Conservation (phyloP, 2,113 vertebrate genomes). For the Eretmochelys imbricata region DNA sequence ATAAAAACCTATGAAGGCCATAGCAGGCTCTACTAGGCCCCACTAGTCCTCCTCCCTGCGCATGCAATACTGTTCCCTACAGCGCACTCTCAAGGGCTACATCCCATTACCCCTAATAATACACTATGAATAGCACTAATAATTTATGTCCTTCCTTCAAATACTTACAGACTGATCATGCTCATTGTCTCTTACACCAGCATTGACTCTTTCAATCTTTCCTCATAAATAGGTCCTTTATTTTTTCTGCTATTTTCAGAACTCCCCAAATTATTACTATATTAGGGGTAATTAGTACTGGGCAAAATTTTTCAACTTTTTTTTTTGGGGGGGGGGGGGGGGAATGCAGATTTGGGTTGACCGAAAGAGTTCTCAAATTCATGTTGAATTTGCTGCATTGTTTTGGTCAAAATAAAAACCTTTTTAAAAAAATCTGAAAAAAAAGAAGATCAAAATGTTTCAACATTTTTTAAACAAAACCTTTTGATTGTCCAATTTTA, state of each 20-base stretch:
- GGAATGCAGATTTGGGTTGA: background rate
- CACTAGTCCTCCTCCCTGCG: background rate
- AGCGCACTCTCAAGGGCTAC: background rate
- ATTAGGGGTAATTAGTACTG: background rate
- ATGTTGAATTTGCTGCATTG: background rate
- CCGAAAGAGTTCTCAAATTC: background rate
- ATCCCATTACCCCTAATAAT: background rate
- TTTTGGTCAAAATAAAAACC: background rate
- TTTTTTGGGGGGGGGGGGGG: background rate
- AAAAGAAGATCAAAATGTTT: background rate
- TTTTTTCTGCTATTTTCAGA: background rate
- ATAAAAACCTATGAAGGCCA: background rate
- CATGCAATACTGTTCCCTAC: background rate
- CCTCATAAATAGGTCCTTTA: background rate
- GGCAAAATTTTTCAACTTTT: too few relatives aligned
- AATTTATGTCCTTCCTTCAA: background rate
- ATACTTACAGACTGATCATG: background rate
- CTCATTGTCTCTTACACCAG: background rate
- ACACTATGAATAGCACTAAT: background rate
- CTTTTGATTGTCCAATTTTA: background rate
- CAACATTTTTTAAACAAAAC: background rate
- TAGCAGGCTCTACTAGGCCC: background rate
- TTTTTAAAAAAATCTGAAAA: background rate
- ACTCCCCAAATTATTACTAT: background rate
- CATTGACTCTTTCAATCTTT: background rate